These are phyloP conservation scores for Carlito syrichta DNA, from an alignment of 2,113 vertebrate genomes.

Conservation along the genomic window DNA sequence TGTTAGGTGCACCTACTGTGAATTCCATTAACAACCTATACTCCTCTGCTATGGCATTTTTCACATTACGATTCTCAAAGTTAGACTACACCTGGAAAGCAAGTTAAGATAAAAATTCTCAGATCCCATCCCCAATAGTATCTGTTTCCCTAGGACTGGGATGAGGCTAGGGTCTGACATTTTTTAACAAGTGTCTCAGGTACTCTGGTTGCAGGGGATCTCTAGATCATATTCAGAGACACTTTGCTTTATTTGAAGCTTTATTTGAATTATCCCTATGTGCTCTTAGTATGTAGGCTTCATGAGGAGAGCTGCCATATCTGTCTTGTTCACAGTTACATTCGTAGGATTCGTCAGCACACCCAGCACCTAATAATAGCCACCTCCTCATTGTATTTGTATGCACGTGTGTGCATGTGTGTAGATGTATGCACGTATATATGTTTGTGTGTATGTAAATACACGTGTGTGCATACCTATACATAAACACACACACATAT, in stretches of 20 bases:
- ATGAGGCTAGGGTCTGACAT: background rate
- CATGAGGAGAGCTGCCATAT: background rate
- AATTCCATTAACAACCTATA: background rate
- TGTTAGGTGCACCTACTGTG: background rate
- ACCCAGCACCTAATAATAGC: background rate
- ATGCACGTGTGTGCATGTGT: background rate
- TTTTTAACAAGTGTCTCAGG: background rate
- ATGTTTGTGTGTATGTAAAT: background rate
- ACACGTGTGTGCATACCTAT: too few species aligned
- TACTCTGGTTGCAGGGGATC: background rate
- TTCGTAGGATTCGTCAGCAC: background rate
- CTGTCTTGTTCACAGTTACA: background rate
- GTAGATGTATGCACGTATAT: fast-evolving
- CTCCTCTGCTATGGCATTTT: background rate
- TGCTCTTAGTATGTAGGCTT: background rate
- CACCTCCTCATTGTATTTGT: background rate
- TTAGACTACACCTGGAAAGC: background rate
- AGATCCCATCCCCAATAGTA: background rate
- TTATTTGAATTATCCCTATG: background rate
- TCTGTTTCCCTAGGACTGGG: background rate
- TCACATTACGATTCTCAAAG: background rate
- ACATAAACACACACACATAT: background rate
- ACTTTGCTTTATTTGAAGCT: background rate
- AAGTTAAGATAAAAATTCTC: background rate
- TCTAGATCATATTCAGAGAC: background rate